Conservation (phyloP, 1,140 invertebrate genomes). For the Bradynema listronoti region DNA sequence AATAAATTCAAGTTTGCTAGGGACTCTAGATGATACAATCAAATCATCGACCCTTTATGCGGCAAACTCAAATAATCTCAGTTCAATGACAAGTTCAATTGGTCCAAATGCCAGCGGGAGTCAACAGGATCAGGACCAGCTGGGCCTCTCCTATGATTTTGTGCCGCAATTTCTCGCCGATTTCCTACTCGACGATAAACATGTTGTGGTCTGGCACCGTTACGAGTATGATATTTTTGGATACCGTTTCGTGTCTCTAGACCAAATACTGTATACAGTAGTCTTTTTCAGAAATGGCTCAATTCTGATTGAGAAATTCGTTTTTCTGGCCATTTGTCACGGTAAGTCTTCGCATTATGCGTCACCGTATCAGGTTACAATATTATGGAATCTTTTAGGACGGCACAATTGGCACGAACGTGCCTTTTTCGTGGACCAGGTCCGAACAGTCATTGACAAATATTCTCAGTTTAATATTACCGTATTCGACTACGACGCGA, state of each 20-base stretch:
- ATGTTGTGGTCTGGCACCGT: constrained; percentile 29
- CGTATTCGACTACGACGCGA: constrained; percentile 42
- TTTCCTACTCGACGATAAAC: constrained; percentile 29
- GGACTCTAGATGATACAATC: too few relatives aligned
- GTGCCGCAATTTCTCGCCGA: constrained; percentile 35
- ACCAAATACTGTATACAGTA: neutral
- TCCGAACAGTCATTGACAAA: constrained; percentile 32
- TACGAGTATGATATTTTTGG: neutral
- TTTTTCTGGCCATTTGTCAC: constrained; percentile 32
- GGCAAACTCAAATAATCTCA: constrained; percentile 2
- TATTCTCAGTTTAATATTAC: constrained; percentile 35
- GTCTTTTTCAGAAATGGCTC: constrained; percentile 8
- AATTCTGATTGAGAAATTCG: constrained; percentile 23
- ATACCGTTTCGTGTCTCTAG: too few relatives aligned
- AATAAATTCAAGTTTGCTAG: too few relatives aligned
- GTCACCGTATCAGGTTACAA: neutral
- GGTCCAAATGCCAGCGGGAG: neutral
- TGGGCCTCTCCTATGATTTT: constrained; percentile 20
- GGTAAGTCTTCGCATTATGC: constrained; percentile 9
- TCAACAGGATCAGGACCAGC: neutral
- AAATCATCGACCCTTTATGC: too few relatives aligned
- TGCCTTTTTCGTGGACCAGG: constrained; percentile 32
- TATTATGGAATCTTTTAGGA: constrained; percentile 2
- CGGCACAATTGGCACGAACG: constrained; percentile 31
- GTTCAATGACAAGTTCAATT: neutral